These are phyloP conservation scores for Merops nubicus DNA, from an alignment of 2,113 vertebrate genomes.

Conservation along the genomic window DNA sequence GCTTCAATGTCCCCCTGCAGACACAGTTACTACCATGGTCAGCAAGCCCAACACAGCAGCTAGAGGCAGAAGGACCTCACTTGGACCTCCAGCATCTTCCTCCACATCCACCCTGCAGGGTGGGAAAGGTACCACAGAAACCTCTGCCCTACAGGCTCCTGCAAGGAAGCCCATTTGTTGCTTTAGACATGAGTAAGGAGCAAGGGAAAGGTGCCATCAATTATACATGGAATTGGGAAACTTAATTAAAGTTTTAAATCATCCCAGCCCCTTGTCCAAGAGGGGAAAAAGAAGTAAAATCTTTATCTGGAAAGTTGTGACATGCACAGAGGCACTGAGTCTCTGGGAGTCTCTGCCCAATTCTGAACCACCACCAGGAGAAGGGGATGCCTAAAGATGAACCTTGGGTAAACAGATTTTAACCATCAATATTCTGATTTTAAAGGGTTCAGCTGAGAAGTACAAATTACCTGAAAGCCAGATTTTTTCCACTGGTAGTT, in stretches of 20 bases:
- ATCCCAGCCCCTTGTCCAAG: neutral
- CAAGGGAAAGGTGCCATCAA: neutral
- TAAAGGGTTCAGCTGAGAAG: neutral
- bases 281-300: neutral
- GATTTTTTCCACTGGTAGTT: neutral
- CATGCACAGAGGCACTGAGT: neutral
- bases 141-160: neutral
- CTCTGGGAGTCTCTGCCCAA: neutral
- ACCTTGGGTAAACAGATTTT: neutral
- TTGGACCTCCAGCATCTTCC: too few relatives aligned
- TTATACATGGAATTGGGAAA: neutral
- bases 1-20: too few relatives aligned
- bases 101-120: fast-evolving
- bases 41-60: too few relatives aligned
- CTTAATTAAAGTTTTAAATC: neutral
- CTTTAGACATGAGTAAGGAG: neutral
- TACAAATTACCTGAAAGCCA: neutral
- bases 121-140: fast-evolving
- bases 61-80: too few relatives aligned
- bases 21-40: too few relatives aligned
- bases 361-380: neutral
- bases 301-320: neutral
- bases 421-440: neutral
- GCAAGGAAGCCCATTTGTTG: neutral
- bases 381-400: neutral